Percentiles rank a stretch among this genome's conserved stretches.
These are phyloP conservation scores for Semotilus atromaculatus DNA, from an alignment of 2,797 vertebrate genomes.

Conservation along the genomic window DNA sequence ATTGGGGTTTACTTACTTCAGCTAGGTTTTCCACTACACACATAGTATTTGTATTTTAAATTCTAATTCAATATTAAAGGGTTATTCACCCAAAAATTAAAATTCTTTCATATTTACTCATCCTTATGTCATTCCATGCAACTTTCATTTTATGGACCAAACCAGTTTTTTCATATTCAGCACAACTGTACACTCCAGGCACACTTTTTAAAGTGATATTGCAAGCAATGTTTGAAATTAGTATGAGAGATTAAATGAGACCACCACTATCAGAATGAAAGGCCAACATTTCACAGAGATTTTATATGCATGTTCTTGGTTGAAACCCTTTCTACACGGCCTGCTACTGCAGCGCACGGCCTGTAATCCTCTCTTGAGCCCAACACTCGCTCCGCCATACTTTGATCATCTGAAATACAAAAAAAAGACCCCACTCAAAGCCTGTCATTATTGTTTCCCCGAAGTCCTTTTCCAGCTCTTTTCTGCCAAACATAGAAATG, in stretches of 20 bases:
- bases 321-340: constrained; percentile 41
- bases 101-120: not conserved
- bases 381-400: constrained; percentile 5
- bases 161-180: not conserved
- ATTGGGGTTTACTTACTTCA: not conserved
- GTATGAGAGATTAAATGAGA: constrained; percentile 42
- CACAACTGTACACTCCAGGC: constrained; percentile 19
- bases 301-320: constrained; percentile 33
- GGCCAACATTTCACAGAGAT: constrained; percentile 24
- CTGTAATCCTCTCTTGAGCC: constrained; percentile 36
- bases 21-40: not conserved
- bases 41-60: too few species aligned
- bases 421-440: constrained; percentile 16
- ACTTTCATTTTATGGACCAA: not conserved
- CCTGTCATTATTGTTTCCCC: constrained; percentile 25
- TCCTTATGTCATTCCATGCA: not conserved
- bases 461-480: constrained; percentile 16
- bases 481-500: not conserved
- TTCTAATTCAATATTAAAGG: not conserved
- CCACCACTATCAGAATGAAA: constrained; percentile 38
- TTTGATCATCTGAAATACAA: constrained; percentile 42
- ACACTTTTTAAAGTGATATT: constrained; percentile 35
- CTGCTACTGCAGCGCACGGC: constrained; percentile 3
- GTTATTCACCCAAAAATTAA: not conserved
- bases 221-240: constrained; percentile 13